Evolutionary conservation across 2,888 invertebrate species (phyloP), one percentile per base, ranked within the genome.

Genomic region (Scaptomyza parva): DNA sequence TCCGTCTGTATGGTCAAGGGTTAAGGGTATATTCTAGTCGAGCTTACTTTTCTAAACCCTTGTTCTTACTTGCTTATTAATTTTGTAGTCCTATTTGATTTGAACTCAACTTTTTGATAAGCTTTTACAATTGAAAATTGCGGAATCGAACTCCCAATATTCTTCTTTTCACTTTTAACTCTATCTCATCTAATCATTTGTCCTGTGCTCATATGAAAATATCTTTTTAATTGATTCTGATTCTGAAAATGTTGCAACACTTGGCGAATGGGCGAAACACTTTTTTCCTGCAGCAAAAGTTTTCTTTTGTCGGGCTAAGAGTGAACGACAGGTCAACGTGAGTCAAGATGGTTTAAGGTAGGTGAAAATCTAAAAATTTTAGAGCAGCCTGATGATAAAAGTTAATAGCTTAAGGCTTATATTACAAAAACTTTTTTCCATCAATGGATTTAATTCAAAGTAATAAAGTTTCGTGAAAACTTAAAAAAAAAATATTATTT

Each of bases 151-250:
- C 12, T 39, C 30, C 5, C 18, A 9, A 3, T 6, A 7, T 5
- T n/a, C n/a, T 22, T 6, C 11, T 35, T 11, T 9, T 33, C 11
- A 14, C 7, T 2, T 17, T n/a, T 11, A 3, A 9, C 12, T 20
- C 0, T 9, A n/a, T 33, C 3, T 5, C 17, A 11, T n/a, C n/a
- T 12, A 12, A 5, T 30, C 20, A 33, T 24, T 30, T 33, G 30
- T 41, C 22, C 30, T 24, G 40, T n/a, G 22, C 39, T 22, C 30
- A 28, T 48, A 53, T 40, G 70, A 43, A 66, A 70, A 72, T 72
- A 41, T 58, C 26, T 48, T 72, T 71, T 62, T 70, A 70, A 72
- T 72, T 70, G 50, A 70, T 54, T 18, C 35, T 30, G 52, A 33
- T 52, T n/a, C 22, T 1, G 22, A 33, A 30, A 37, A 50, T 35